phyloP scores from a whole-genome alignment of 1,140 invertebrate genomes.

The Dendrolimus punctatus region DNA sequence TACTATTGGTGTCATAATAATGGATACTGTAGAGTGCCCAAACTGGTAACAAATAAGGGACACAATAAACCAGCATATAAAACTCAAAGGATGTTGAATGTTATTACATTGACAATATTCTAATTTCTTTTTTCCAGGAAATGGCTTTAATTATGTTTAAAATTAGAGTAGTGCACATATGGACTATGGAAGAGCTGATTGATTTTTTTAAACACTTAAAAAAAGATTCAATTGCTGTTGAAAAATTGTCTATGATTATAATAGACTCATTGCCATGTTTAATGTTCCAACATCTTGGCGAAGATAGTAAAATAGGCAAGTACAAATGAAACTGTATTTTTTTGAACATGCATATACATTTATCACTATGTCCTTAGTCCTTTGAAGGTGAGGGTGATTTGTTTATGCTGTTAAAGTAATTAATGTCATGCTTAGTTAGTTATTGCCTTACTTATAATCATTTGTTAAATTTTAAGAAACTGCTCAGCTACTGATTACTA shows the following conservation, averaged over 20 bases:
- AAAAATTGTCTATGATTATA: slow-evolving; percentile 69
- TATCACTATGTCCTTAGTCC: no score
- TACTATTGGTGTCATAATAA: no score
- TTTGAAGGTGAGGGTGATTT: no score
- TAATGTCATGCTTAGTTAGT: neutral
- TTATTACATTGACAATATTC: no score
- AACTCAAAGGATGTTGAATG: no score
- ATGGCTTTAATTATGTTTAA: slow-evolving; percentile 56
- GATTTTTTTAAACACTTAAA: slow-evolving; percentile 63
- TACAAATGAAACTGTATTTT: no score
- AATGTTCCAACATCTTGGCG: slow-evolving; percentile 62
- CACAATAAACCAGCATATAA: no score
- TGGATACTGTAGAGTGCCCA: no score
- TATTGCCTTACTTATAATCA: neutral
- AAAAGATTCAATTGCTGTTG: slow-evolving; percentile 35
- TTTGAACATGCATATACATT: no score
- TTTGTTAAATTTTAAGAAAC: no score
- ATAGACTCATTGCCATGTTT: slow-evolving; percentile 77
- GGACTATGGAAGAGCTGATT: slow-evolving; percentile 67
- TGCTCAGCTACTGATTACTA: no score
- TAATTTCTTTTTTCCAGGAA: slow-evolving; percentile 39
- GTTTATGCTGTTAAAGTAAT: slow-evolving; percentile 3
- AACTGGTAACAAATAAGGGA: no score
- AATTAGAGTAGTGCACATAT: slow-evolving; percentile 59
- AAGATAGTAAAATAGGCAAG: slow-evolving; percentile 62